Base-by-base conservation (phyloP, 2,888 invertebrate species). In the Tachystola acroxantha region DNA sequence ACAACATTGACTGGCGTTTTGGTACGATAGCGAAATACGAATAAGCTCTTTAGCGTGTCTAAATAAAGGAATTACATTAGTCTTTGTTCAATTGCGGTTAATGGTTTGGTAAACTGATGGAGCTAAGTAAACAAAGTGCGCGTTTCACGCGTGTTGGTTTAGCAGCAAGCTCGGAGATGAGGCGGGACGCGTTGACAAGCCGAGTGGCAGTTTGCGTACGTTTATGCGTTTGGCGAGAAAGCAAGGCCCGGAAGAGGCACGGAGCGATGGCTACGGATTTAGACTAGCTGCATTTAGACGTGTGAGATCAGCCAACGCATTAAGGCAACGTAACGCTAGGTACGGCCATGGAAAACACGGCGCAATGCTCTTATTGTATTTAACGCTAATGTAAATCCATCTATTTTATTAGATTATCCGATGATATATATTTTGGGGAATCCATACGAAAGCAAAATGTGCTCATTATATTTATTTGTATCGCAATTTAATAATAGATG, bases 181-280 rank as follows among this genome's bases (percentile, higher is more conserved):
- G 57, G 43, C 56, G 61, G 50, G 50, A 37, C 58, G 63, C 64
- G 78, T 69, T 77, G 79, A 78, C 79, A 79, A 64, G 64, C 52
- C 57, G 68, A 77, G 69, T 75, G 71, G 71, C 72, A 71, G 77
- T 79, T 77, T 71, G 71, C 69, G 64, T 71, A 69, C 64, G 65
- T 71, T 77, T 73, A 75, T 75, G 77, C 68, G 68, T 77, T 74
- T 69, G 63, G 64, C 72, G 71, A 74, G 77, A 79, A 80, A 74
- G 74, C 71, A 64, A 64, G 68, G 71, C 72, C 73, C 75, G 77
- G 79, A 79, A 79, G 72, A 65, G 63, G 61, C 63, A 62, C 63
- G 24, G 24, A 16, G 54, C 60, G 64, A 72, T 68, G 60, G 64
- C 63, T 71, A 79, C 79, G 59, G 68, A 81, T 79, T 80, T 80